Evolutionary conservation across 30 jellyfish, hydroid and myxozoan species (phyloP).

Genomic region (Pelagia noctiluca): DNA sequence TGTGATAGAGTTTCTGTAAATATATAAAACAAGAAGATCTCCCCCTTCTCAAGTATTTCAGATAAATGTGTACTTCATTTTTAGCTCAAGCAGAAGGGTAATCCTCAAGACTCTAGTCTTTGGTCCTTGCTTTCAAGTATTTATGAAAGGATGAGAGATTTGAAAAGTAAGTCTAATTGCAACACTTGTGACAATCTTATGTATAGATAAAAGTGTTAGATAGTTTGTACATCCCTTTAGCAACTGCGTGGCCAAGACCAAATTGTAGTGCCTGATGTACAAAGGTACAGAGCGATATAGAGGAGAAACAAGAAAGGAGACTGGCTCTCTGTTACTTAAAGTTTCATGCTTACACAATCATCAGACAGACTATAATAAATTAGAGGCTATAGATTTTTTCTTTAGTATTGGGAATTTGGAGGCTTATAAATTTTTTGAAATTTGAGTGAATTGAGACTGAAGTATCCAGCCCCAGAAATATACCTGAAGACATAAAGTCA

Average conservation of each 20-base stretch:
- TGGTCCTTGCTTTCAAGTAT: constrained; percentile 42
- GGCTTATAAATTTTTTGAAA: too few species aligned
- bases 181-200: background rate
- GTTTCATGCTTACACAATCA: background rate
- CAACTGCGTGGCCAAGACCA: background rate
- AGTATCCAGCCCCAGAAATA: too few species aligned
- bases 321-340: background rate
- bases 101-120: constrained; percentile 66
- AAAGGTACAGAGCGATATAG: too few species aligned
- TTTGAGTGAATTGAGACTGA: too few species aligned
- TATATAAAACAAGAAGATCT: background rate
- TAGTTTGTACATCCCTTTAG: background rate
- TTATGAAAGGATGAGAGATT: constrained; percentile 1
- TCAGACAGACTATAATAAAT: too few species aligned
- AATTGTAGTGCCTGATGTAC: background rate
- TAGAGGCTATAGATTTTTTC: too few species aligned
- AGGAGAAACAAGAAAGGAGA: too few species aligned
- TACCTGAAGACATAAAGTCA: too few species aligned
- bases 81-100: constrained; percentile 56
- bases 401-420: too few species aligned
- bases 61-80: too few species aligned
- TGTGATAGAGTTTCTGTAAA: background rate
- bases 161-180: constrained; percentile 23
- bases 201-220: background rate
- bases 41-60: too few species aligned